Percentiles rank a stretch among this genome's conserved stretches.
Evolutionary conservation across 2,888 invertebrate species (phyloP).

Genomic region (Mythimna ferrago): DNA sequence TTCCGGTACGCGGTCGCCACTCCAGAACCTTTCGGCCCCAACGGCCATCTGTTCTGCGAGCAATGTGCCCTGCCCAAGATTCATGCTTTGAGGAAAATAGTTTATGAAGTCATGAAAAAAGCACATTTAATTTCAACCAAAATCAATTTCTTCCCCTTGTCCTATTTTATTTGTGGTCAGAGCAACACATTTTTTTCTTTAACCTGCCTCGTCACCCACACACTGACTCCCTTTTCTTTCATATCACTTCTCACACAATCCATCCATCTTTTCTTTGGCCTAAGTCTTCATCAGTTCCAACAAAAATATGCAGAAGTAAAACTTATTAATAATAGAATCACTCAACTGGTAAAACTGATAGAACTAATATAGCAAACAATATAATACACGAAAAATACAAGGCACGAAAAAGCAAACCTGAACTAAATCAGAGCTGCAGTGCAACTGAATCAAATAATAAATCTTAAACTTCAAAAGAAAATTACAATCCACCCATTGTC

Average conservation of each 20-base stretch:
- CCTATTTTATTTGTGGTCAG: too few relatives aligned
- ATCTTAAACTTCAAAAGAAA: conserved; percentile 5
- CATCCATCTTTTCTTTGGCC: too few relatives aligned
- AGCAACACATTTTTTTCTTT: too few relatives aligned
- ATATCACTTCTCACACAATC: too few relatives aligned
- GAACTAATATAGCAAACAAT: neutral
- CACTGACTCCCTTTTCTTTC: too few relatives aligned
- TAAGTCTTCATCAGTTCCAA: neutral
- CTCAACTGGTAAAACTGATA: neutral
- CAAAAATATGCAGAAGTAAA: neutral
- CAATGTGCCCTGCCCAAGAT: too few relatives aligned
- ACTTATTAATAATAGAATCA: neutral
- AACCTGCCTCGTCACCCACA: too few relatives aligned
- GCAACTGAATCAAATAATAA: neutral
- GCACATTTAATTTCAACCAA: too few relatives aligned
- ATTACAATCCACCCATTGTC: conserved; percentile 17
- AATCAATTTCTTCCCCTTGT: too few relatives aligned
- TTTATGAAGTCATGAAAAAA: neutral
- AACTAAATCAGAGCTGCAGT: conserved; percentile 14
- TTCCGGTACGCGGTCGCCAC: too few relatives aligned
- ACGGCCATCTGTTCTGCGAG: too few relatives aligned
- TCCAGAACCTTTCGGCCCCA: too few relatives aligned
- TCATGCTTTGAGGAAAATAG: neutral
- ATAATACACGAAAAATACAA: neutral
- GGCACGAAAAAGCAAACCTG: neutral